Base-by-base conservation (phyloP, 2,797 vertebrate genomes). In the Poeciliopsis infans region DNA sequence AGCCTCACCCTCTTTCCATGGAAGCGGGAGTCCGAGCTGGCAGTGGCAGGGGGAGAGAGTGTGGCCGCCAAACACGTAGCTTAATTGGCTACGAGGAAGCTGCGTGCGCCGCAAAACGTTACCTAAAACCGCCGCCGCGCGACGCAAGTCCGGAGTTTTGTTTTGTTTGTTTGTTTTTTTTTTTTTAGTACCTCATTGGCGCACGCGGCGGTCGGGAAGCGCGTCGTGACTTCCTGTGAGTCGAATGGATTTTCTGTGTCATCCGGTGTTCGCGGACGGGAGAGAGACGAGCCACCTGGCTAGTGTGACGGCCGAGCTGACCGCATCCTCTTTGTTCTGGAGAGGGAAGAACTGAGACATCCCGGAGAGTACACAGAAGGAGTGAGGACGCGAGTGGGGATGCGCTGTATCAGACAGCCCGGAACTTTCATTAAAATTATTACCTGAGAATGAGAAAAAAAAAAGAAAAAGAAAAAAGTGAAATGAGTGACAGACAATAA, bases 21-120 rank as follows among this genome's bases (percentile, higher is more conserved):
- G 71, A 39, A 79, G 33, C 39, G 45, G 41, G 33, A 45, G 61
- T 57, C 69, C 59, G 39, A 72, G 77, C 68, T 83, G 76, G 47
- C 43, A 25, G 23, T 43, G 61, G 39, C 13, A 5, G n/a, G 55
- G 55, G 47, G 31, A 64, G 87, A 36, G 74, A 88, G 89, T 94
- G 90, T 91, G 80, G 76, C 71, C 36, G 81, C 74, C 39, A 81
- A 84, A 90, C 93, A 95, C 93, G 93, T 96, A 94, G 91, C 85
- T 41, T 20, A 31, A n/a, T 8, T 13, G 25, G 45, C 23, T 18
- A 11, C 20, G 41, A 61, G 31, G 47, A 61, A 31, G 46, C 82
- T 89, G 88, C 83, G 90, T 88, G 89, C 86, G 85, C 79, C 23
- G 49, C 23, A 11, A 49, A 90, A 81, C 81, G 88, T 83, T 53